These are phyloP conservation scores for Oligia fasciuncula DNA, from an alignment of 2,888 invertebrate species.

Conservation along the genomic window DNA sequence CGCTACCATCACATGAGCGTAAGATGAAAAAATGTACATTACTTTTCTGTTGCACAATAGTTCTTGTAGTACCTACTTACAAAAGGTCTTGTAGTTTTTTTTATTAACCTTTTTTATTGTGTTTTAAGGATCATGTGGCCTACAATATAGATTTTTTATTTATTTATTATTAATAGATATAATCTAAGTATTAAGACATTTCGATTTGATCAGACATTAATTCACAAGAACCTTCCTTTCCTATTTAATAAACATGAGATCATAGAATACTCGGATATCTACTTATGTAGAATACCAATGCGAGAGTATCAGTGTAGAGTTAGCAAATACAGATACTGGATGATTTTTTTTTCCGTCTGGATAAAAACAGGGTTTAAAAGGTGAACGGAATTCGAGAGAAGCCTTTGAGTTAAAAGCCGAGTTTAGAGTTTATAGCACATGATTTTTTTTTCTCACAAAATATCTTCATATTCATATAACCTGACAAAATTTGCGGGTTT, in stretches of 20 bases:
- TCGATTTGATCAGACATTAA: not conserved
- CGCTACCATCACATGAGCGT: no score
- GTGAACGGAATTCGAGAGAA: no score
- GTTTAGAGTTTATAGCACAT: no score
- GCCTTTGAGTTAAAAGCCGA: no score
- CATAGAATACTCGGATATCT: not conserved
- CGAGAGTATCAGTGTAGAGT: not conserved
- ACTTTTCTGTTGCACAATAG: no score
- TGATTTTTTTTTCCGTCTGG: not conserved
- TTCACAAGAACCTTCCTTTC: not conserved
- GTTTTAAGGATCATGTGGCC: not conserved
- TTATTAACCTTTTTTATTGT: not conserved
- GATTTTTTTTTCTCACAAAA: no score
- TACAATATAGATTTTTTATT: not conserved
- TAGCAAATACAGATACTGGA: not conserved
- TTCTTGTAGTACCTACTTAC: no score
- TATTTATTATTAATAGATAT: not conserved
- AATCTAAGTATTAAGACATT: not conserved
- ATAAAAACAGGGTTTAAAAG: not conserved
- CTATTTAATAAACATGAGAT: slow-evolving; percentile 3
- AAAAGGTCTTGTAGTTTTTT: not conserved
- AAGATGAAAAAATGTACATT: no score
- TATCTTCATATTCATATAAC: no score
- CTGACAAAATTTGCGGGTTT: no score
- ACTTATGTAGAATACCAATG: not conserved